Base-by-base conservation (phyloP, 35 echinoderm and acorn worm genomes). In the Apostichopus parvimensis region DNA sequence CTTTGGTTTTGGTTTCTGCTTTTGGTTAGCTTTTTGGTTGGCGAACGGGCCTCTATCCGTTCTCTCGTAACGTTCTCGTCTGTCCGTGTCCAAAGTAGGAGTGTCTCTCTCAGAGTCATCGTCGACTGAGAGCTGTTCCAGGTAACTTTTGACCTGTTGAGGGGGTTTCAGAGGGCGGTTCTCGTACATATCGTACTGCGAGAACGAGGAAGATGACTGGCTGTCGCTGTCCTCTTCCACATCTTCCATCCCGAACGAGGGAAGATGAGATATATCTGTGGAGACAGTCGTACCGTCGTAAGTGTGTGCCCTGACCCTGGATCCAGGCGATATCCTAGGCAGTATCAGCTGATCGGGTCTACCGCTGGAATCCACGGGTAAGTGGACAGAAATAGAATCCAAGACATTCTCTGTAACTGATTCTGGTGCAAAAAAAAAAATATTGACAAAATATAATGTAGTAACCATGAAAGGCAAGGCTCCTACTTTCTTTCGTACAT, bases 181-280 rank as follows among this genome's bases (percentile, higher is more conserved):
- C 13, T 97, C 95, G 72, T 97, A 94, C 64, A 79, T 86, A 22
- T 97, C 93, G 61, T 94, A 97, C 64, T 94, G 94, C 12, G 93
- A 94, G 12, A 92, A 24, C 5, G 86, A 88, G 12, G 64, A 88
- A 84, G 55, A 23, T 3, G 71, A 75, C 28, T 73, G 57, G 21
- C 64, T 45, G 54, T 72, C 86, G 13, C 24, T 62, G 21, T 23
- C 86, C 11, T 87, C 85, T 71, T 59, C 57, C 8, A 65, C 8
- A 45, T 61, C 55, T 71, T 88, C 57, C 57, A 53, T 22, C 21
- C 45, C 21, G 1, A 88, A 10, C 6, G 12, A 12, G 5, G 86
- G 86, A 68, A 71, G 18, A 14, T 88, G 17, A 20, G 71, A 18
- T 18, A 20, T 7, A 75, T 18, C n/a, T 5, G 2, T 68, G 15